Evolutionary conservation across 1,140 invertebrate genomes (phyloP).

Genomic region (Bombyx mori): ASM3026992v2 NC_085129.1:17719501-17720000

Average conservation of each 20-base stretch:
- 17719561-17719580: constrained; percentile 50
- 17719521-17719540: constrained; percentile 42
- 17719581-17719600: constrained; percentile 39
- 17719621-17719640: constrained; percentile 53
- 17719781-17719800: constrained; percentile 73
- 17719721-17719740: constrained; percentile 48
- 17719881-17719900: constrained; percentile 46
- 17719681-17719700: constrained; percentile 35
- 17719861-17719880: constrained; percentile 48
- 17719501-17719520: constrained; percentile 72
- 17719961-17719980: constrained; percentile 47
- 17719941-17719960: constrained; percentile 61
- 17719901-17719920: constrained; percentile 17
- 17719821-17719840: constrained; percentile 56
- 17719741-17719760: constrained; percentile 40
- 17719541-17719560: constrained; percentile 45
- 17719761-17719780: constrained; percentile 57
- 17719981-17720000: constrained; percentile 30
- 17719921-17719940: constrained; percentile 30
- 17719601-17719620: constrained; percentile 59
- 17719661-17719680: constrained; percentile 31
- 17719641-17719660: constrained; percentile 35
- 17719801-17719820: constrained; percentile 73
- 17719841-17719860: constrained; percentile 31
- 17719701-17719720: constrained; percentile 62